phyloP scores from a whole-genome alignment of 2,113 vertebrate species.

The Pygoscelis antarcticus region DNA sequence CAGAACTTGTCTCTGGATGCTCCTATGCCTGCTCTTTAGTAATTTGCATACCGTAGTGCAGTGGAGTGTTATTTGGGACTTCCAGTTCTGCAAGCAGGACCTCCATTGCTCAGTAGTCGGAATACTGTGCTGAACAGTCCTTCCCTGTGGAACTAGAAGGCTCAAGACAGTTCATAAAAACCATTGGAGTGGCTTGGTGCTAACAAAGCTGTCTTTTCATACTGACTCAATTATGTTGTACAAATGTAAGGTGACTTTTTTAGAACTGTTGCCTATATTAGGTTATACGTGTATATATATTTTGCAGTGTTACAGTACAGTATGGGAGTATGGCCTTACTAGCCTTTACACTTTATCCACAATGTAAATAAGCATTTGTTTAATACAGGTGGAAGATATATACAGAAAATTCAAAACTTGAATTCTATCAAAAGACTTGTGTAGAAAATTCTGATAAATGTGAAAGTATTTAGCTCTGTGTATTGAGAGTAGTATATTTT shows the following conservation, averaged over 20 bases:
- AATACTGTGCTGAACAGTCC: neutral
- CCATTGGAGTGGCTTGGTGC: conserved; percentile 67
- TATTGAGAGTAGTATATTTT: conserved; percentile 79
- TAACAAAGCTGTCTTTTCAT: conserved; percentile 51
- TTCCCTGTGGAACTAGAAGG: neutral
- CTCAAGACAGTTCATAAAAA: neutral
- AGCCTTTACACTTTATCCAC: conserved; percentile 66
- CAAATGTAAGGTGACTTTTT: conserved; percentile 67
- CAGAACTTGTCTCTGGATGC: neutral
- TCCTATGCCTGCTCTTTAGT: neutral
- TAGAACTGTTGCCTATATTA: conserved; percentile 81
- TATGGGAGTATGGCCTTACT: conserved; percentile 69
- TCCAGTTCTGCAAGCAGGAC: neutral
- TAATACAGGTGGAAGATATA: conserved; percentile 69
- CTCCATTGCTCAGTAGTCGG: neutral
- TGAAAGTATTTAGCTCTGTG: conserved; percentile 79
- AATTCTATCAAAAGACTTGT: conserved; percentile 70
- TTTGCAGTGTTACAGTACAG: conserved; percentile 70
- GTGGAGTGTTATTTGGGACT: neutral
- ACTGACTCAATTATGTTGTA: conserved; percentile 55
- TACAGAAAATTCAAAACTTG: conserved; percentile 70
- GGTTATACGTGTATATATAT: conserved; percentile 73
- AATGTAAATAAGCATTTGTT: conserved; percentile 78
- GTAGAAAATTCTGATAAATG: conserved; percentile 76
- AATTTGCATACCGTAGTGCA: neutral